Base-by-base conservation (phyloP, 2,888 invertebrate genomes). In the Automeris io region DNA sequence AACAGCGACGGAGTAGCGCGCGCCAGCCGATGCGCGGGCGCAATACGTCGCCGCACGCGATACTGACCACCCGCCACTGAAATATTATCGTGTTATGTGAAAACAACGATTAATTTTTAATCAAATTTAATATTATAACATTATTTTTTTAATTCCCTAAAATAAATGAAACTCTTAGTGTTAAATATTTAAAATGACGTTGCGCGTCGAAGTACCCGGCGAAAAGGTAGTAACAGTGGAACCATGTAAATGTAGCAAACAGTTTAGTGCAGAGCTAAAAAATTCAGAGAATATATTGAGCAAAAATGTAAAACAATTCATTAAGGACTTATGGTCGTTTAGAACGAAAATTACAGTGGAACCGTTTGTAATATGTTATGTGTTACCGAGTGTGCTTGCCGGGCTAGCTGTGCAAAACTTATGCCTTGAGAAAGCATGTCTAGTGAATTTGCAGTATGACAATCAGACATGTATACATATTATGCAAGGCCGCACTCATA, bases 321-420 rank as follows among this genome's bases (percentile, higher is more conserved):
- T 85, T 7, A 82, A 81, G 61, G 65, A 72, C 45, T 58, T 75
- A 46, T 85, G 86, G 83, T 64, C 69, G 18, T 64, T 81, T 45
- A 70, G 74, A 61, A 68, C 79, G 7, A 79, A 81, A 65, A 54
- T 86, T 22, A 91, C 91, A n/a, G 91, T 92, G 18, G 92, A 92
- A 66, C 92, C 92, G 4, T 89, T 91, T 51, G 78, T 92, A 36
- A 81, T 90, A 37, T 90, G 90, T 58, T 92, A 91, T 57, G 78
- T 91, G 33, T 72, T 91, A 58, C 91, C 91, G 33, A 90, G 90
- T 68, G 90, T 90, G 1, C 72, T 90, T 9, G 92, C 94, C 1
- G 91, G 91, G 19, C 68, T 90, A 29, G 89, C 89, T 5, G 78
- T 90, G 19, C 79, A 83, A 47, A 88, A 87, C 57, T 60, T 90